A percentile compares a stretch with the other conserved stretches of the same genome.
Conservation (phyloP, 2,888 invertebrate species). For the Euplagia quadripunctaria region DNA sequence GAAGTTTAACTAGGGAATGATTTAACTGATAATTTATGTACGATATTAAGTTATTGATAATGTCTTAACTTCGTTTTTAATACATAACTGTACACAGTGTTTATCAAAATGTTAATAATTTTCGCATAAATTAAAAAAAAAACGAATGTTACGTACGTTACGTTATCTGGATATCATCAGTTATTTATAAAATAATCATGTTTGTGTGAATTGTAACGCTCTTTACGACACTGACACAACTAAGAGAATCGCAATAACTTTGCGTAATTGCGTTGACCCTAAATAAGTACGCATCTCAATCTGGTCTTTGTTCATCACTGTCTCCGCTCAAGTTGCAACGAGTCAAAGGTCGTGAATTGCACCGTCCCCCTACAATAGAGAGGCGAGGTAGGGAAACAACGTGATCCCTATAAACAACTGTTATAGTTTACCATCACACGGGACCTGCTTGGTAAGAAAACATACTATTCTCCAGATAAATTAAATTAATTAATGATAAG, state of each 20-base stretch:
- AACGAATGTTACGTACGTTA: conserved; percentile 6
- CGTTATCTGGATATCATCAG: not conserved
- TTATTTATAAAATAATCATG: not conserved
- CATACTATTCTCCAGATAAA: too few species aligned
- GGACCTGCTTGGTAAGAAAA: too few species aligned
- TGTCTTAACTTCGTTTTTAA: not conserved
- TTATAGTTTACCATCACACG: too few species aligned
- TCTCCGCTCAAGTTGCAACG: too few species aligned
- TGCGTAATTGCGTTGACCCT: not conserved
- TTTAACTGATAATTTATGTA: conserved; percentile 13
- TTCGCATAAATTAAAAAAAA: not conserved
- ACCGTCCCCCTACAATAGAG: too few species aligned
- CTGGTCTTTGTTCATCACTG: too few species aligned
- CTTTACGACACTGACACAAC: not conserved
- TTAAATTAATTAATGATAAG: too few species aligned
- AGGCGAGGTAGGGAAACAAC: too few species aligned
- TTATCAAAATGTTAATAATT: conserved; percentile 7
- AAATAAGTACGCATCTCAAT: too few species aligned
- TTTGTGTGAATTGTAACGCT: not conserved
- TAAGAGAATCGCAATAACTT: not conserved
- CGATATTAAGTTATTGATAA: conserved; percentile 15
- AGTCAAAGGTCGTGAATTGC: too few species aligned
- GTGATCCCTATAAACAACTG: too few species aligned
- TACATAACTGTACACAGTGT: not conserved
- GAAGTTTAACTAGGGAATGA: conserved; percentile 21